Conservation (phyloP, 2,113 vertebrate species). For the Mohoua ochrocephala region DNA sequence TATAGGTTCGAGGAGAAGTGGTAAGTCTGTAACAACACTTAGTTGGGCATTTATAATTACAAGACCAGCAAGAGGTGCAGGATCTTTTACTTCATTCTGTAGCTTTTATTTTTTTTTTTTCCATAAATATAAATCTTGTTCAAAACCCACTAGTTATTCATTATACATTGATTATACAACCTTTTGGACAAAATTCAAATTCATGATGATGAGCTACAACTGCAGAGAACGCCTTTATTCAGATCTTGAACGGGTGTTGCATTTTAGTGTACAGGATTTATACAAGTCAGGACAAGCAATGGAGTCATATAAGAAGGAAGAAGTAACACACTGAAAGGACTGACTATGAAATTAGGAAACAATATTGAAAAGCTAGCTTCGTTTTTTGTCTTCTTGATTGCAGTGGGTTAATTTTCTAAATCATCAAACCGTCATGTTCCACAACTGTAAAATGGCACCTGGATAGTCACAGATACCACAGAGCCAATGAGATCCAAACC, state of each 20-base stretch:
- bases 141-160: not conserved
- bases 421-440: not conserved
- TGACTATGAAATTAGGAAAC: not conserved
- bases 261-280: not conserved
- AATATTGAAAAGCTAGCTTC: not conserved
- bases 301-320: not conserved
- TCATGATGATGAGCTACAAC: not conserved
- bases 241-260: not conserved
- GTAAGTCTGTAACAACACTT: not conserved
- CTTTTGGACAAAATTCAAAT: not conserved
- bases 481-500: not conserved
- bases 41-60: not conserved
- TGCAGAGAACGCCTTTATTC: not conserved
- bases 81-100: not conserved
- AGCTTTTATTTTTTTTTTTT: too few relatives aligned
- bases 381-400: not conserved
- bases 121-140: not conserved
- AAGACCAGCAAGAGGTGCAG: not conserved
- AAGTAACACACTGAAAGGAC: not conserved
- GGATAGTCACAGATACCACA: not conserved
- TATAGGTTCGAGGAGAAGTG: not conserved
- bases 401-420: not conserved
- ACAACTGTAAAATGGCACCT: rapidly evolving
- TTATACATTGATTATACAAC: rapidly evolving
- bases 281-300: not conserved